phyloP scores from a whole-genome alignment of 2,888 invertebrate genomes.

The Physocephala rufipes region DNA sequence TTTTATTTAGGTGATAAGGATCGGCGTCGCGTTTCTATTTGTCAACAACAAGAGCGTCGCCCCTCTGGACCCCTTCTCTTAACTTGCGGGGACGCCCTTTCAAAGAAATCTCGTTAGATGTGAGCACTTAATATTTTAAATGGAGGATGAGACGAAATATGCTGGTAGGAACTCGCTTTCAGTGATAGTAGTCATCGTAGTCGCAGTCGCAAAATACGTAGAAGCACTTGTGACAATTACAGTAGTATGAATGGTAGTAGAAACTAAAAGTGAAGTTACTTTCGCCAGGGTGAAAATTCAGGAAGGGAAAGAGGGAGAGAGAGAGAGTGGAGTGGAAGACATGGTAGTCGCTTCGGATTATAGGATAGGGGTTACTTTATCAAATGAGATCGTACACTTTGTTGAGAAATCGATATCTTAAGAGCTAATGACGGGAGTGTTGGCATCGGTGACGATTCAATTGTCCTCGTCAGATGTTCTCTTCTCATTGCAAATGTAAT shows the following conservation, averaged over 20 bases:
- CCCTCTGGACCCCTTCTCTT: neutral
- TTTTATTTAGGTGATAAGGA: conserved; percentile 5
- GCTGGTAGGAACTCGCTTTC: neutral
- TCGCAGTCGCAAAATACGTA: no score
- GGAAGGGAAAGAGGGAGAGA: neutral
- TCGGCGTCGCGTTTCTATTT: conserved; percentile 11
- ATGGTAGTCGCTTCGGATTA: neutral
- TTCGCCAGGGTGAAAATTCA: neutral
- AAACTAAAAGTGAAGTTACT: no score
- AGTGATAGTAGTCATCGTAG: neutral
- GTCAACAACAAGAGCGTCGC: neutral
- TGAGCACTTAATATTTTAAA: conserved; percentile 2
- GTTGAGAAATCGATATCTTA: no score
- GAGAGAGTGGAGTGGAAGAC: neutral
- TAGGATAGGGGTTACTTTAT: no score
- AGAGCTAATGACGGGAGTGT: neutral
- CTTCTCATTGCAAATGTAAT: neutral
- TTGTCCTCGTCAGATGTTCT: neutral
- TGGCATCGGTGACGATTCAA: neutral
- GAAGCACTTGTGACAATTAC: no score
- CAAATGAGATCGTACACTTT: no score
- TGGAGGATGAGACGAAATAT: neutral
- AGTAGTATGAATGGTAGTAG: no score
- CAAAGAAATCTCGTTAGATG: no score
- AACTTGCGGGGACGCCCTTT: neutral